Conservation (phyloP, 2,113 vertebrate genomes). For the Macrotis lagotis region DNA sequence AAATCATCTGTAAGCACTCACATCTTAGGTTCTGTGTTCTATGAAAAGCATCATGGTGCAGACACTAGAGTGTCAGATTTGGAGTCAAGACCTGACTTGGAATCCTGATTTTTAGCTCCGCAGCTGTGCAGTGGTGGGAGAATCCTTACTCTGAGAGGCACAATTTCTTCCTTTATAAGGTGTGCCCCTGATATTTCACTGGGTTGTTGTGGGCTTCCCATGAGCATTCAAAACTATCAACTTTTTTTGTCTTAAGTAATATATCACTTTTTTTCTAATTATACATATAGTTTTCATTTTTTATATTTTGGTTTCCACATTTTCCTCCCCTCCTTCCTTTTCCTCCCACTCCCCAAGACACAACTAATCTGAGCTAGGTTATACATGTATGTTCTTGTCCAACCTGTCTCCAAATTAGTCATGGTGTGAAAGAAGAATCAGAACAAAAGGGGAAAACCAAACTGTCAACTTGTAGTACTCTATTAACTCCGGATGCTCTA, state of each 20-base stretch:
- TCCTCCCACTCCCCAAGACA: too few relatives aligned
- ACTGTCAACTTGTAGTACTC: neutral
- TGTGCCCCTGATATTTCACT: neutral
- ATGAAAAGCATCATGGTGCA: neutral
- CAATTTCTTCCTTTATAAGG: neutral
- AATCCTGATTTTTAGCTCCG: neutral
- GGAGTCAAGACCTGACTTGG: neutral
- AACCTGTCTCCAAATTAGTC: too few relatives aligned
- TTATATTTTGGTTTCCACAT: too few relatives aligned
- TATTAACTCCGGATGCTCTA: neutral
- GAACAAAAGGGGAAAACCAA: too few relatives aligned
- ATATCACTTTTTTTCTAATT: too few relatives aligned
- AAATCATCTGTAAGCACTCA: neutral
- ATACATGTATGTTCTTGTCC: too few relatives aligned
- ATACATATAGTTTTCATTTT: too few relatives aligned
- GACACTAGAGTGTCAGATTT: neutral
- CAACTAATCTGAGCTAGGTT: too few relatives aligned
- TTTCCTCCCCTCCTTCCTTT: too few relatives aligned
- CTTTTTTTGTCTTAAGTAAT: too few relatives aligned
- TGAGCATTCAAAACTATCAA: neutral
- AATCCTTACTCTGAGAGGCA: neutral
- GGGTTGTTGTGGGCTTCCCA: neutral
- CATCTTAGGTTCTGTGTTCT: neutral
- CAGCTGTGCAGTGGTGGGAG: neutral
- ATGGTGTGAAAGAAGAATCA: too few relatives aligned